Percentiles rank a stretch among this genome's conserved stretches.
Conservation (phyloP, 2,797 vertebrate genomes). For the Neopelma chrysocephalum region DNA sequence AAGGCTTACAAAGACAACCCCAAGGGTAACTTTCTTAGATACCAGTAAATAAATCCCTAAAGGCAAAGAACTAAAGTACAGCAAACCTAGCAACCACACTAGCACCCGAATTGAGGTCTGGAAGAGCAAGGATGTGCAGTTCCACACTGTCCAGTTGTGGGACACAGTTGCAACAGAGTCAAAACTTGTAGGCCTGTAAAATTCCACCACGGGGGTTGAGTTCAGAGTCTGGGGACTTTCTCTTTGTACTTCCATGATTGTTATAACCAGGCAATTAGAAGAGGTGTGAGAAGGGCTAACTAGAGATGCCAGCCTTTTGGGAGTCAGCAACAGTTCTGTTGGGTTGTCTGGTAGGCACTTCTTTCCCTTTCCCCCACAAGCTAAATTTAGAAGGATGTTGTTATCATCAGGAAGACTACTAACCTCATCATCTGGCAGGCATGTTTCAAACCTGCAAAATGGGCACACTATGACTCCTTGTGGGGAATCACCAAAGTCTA, state of each 20-base stretch:
- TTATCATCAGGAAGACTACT: constrained; percentile 89
- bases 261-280: constrained; percentile 93
- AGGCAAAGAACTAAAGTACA: constrained; percentile 95
- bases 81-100: constrained; percentile 90
- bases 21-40: constrained; percentile 89
- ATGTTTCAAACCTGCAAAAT: constrained; percentile 90
- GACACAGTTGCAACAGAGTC: constrained; percentile 88
- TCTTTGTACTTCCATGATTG: constrained; percentile 91
- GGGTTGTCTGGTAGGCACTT: constrained; percentile 81
- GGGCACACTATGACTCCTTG: constrained; percentile 88
- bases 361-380: constrained; percentile 82
- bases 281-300: constrained; percentile 81
- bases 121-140: constrained; percentile 88
- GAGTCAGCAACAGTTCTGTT: constrained; percentile 88
- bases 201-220: constrained; percentile 75
- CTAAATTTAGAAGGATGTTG: constrained; percentile 85
- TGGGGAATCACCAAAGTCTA: constrained; percentile 87
- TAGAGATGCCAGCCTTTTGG: constrained; percentile 84
- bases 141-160: constrained; percentile 90
- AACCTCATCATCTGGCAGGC: constrained; percentile 82
- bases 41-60: constrained; percentile 95
- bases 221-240: constrained; percentile 76
- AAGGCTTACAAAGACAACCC: constrained; percentile 92
- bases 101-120: constrained; percentile 88
- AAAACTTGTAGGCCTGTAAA: constrained; percentile 84